A percentile compares a stretch with the other conserved stretches of the same genome.
Conservation (phyloP, 1,140 invertebrate genomes). For the Drosophila persimilis region DNA sequence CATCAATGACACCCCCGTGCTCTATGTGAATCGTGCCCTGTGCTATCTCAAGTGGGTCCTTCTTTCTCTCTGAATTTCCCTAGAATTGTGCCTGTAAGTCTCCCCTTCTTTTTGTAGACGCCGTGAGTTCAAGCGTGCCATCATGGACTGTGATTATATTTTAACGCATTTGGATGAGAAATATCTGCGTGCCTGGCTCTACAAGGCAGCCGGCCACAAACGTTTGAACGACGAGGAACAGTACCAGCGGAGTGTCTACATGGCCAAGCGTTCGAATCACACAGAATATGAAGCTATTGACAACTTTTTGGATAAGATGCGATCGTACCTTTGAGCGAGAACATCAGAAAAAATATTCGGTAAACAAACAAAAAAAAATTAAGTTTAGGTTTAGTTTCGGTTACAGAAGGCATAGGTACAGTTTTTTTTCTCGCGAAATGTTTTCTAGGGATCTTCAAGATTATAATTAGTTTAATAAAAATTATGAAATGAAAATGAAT, state of each 20-base stretch:
- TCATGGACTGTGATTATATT: conserved; percentile 55
- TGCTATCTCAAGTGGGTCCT: conserved; percentile 50
- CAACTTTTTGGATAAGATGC: conserved; percentile 50
- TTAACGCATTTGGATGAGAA: conserved; percentile 30
- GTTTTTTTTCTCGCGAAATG: no score
- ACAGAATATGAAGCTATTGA: conserved; percentile 32
- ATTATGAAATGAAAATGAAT: no score
- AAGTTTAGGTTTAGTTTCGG: neutral
- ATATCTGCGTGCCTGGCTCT: conserved; percentile 53
- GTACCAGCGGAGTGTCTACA: conserved; percentile 29
- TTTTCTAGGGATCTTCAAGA: no score
- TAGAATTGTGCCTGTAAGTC: neutral
- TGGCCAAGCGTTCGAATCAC: conserved; percentile 34
- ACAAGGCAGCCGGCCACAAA: conserved; percentile 51
- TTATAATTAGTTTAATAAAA: no score
- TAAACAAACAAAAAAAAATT: neutral
- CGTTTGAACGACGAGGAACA: conserved; percentile 41
- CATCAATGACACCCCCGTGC: conserved; percentile 48
- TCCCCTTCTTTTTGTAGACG: conserved; percentile 7
- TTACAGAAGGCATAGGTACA: no score
- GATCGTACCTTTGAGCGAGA: conserved; percentile 4
- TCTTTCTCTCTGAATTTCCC: neutral
- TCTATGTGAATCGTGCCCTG: conserved; percentile 56
- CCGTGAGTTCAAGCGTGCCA: conserved; percentile 38
- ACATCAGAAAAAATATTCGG: neutral